A percentile compares a stretch with the other conserved stretches of the same genome.
Conservation (phyloP, 1,140 invertebrate species). For the Listronotus oregonensis region DNA sequence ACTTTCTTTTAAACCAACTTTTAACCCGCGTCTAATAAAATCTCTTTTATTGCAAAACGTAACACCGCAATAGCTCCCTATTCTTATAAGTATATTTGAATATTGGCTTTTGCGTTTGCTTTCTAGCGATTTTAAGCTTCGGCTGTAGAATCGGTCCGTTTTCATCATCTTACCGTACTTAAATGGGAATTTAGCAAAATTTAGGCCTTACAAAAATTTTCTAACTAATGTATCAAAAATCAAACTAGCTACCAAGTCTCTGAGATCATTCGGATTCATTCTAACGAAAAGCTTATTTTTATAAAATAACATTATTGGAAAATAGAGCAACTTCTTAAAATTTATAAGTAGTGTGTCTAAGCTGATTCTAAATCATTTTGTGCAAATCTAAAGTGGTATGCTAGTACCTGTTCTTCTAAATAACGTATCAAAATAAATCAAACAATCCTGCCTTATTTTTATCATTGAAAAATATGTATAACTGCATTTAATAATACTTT, state of each 20-base stretch:
- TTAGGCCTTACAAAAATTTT: slow-evolving; percentile 21
- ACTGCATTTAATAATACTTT: background rate
- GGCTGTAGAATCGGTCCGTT: slow-evolving; percentile 27
- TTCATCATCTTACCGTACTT: slow-evolving; percentile 6
- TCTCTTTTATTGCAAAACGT: too few species aligned
- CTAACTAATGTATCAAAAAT: slow-evolving; percentile 20
- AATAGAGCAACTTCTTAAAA: background rate
- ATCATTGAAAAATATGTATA: too few species aligned
- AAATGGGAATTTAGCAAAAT: slow-evolving; percentile 1
- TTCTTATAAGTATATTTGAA: background rate
- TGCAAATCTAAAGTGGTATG: too few species aligned
- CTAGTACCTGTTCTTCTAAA: background rate
- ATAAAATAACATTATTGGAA: background rate
- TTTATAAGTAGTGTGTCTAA: background rate
- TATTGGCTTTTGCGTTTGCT: slow-evolving; percentile 9
- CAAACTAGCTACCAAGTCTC: slow-evolving; percentile 18
- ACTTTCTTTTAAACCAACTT: too few species aligned
- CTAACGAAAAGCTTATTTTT: background rate
- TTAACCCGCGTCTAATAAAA: too few species aligned
- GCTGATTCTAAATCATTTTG: background rate
- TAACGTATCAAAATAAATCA: background rate
- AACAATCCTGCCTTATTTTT: background rate
- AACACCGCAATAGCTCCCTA: background rate
- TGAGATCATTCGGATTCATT: slow-evolving; percentile 20
- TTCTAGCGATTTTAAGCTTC: slow-evolving; percentile 28